Percentiles rank a stretch among this genome's conserved stretches.
Evolutionary conservation across 2,797 vertebrate genomes (phyloP).

Genomic region (Galago senegalensis): DNA sequence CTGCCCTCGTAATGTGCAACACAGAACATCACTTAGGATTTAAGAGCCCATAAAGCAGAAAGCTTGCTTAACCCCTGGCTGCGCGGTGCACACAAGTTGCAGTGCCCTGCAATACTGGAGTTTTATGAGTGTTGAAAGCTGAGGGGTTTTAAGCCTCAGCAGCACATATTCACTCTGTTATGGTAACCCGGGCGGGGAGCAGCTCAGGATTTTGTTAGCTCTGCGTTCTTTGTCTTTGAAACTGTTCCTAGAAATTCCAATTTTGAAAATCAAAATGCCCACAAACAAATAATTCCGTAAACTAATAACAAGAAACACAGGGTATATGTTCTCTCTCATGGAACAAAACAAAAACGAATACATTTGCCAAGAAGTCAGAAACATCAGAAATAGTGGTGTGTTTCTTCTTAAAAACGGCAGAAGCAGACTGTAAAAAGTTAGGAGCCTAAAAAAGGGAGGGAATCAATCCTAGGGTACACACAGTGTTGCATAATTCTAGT

Average conservation of each 20-base stretch:
- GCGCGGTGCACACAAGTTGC: slow-evolving; percentile 20
- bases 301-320: slow-evolving; percentile 32
- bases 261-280: slow-evolving; percentile 39
- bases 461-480: neutral
- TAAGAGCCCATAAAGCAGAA: slow-evolving; percentile 86
- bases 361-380: slow-evolving; percentile 50
- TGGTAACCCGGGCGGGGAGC: slow-evolving; percentile 33
- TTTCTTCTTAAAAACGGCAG: slow-evolving; percentile 34
- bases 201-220: neutral
- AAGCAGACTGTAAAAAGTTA: neutral
- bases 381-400: neutral
- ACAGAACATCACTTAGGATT: slow-evolving; percentile 85
- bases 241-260: neutral
- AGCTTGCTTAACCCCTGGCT: slow-evolving; percentile 87
- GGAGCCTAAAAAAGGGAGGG: neutral
- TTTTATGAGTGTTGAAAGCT: slow-evolving; percentile 75
- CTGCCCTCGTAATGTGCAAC: slow-evolving; percentile 72
- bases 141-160: slow-evolving; percentile 53
- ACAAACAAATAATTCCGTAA: neutral
- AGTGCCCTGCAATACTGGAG: neutral
- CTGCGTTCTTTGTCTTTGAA: slow-evolving; percentile 61
- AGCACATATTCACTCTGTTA: neutral
- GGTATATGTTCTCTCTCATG: neutral
- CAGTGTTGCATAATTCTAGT: neutral
- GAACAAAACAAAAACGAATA: slow-evolving; percentile 7